These are phyloP conservation scores for Sminthurinus aureus DNA, from an alignment of 2,888 invertebrate species.

Conservation along the genomic window DNA sequence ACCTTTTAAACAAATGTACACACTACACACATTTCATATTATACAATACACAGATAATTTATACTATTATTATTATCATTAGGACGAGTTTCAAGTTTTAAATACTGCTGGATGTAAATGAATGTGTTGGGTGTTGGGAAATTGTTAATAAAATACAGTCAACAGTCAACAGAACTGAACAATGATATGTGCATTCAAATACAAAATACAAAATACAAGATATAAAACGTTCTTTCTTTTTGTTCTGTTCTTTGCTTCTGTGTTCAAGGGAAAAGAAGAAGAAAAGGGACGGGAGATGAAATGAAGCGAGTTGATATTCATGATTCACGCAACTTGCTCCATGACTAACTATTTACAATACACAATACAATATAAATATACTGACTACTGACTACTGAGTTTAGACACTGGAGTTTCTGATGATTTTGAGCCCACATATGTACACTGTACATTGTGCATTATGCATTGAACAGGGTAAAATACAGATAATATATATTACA, in stretches of 20 bases:
- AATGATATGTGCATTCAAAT: not conserved
- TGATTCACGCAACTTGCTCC: no score
- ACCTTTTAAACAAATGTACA: no score
- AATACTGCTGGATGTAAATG: slow-evolving; percentile 22
- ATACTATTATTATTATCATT: no score
- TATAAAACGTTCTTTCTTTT: not conserved
- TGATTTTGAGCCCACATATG: no score
- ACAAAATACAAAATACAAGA: not conserved
- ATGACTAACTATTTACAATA: not conserved
- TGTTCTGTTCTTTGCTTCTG: not conserved
- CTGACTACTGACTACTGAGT: not conserved
- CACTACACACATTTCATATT: slow-evolving; percentile 9
- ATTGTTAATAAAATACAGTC: not conserved
- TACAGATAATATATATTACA: not conserved
- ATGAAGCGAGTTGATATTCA: no score
- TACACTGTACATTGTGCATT: no score
- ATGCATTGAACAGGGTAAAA: not conserved
- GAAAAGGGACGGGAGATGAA: not conserved
- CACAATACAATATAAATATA: not conserved
- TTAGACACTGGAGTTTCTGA: slow-evolving; percentile 3
- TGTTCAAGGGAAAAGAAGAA: not conserved
- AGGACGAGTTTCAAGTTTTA: not conserved
- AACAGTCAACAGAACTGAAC: no score
- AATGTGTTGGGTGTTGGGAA: not conserved
- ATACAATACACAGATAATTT: no score